Conservation (phyloP, 2,113 vertebrate species). For the Microcebus lehilahytsara region DNA sequence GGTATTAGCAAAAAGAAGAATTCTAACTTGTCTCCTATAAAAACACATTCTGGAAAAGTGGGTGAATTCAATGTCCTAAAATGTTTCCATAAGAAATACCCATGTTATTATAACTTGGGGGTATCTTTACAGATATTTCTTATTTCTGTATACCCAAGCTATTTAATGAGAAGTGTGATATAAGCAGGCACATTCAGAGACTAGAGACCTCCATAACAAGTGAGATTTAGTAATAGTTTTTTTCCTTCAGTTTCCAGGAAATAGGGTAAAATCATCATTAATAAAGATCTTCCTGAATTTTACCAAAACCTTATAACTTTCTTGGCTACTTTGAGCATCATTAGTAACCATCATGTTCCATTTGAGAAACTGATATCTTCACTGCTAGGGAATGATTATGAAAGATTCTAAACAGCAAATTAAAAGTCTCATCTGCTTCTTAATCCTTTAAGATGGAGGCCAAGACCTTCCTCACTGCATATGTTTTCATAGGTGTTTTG, state of each 20-base stretch:
- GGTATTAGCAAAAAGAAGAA: not conserved
- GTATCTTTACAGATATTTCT: not conserved
- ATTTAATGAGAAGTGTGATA: not conserved
- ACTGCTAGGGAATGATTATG: not conserved
- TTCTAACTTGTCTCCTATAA: not conserved
- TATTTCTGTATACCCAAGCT: not conserved
- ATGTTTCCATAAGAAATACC: not conserved
- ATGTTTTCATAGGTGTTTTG: not conserved
- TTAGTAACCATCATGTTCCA: not conserved
- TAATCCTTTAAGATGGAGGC: not conserved
- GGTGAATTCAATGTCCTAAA: not conserved
- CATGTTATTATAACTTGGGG: not conserved
- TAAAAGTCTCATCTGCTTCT: not conserved
- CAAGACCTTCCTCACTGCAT: not conserved
- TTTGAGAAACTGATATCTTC: not conserved
- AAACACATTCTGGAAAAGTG: not conserved
- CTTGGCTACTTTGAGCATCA: not conserved
- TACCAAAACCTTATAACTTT: not conserved
- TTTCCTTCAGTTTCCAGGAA: not conserved
- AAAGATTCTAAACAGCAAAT: not conserved
- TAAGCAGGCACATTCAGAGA: not conserved
- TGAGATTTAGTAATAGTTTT: not conserved
- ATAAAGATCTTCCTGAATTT: not conserved
- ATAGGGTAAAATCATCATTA: not conserved
- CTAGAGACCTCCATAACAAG: not conserved